Evolutionary conservation across 1,140 invertebrate genomes (phyloP), one percentile per base, ranked within the genome.

Genomic region (Aphaenogaster rudis): DNA sequence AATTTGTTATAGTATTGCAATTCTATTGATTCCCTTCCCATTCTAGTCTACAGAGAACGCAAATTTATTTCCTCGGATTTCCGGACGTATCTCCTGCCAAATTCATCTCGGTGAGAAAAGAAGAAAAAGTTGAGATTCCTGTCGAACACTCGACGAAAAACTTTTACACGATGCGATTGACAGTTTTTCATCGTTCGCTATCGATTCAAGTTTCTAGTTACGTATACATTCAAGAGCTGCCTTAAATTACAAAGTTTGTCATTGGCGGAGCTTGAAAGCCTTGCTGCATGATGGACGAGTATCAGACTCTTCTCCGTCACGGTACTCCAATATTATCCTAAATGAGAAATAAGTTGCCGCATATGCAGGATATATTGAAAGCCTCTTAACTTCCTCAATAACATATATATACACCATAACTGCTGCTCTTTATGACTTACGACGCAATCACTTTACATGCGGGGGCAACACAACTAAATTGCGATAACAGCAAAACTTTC

Each of bases 201-300:
- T 69, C 63, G 36, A 21, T 57, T n/a, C 8, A 52, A 80, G n/a
- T 39, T 80, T 80, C 17, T 39, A 39, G 50, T 71, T 57, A 28
- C 50, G 15, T 71, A 39, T 42, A 52, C 57, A 77, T 42, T 39
- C 28, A 33, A 13, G 11, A 52, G 5, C n/a, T 80, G 48, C 28
- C 36, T 81, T 57, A 39, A 81, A 71, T 57, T 81, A 71, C 39
- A 57, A 59, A 71, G 79, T 81, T 81, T 81, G 48, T 71, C 52
- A 81, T 71, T 4, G 36, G 17, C 50, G 7, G 15, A 81, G 36
- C 63, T 57, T 57, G 79, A 57, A 45, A 81, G 66, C 50, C 36
- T 57, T 21, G 15, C 2, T 2, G 21, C 3, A 54, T 81, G 64
- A 81, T 66, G 17, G 39, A 45, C 50, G 66, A 81, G 52, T 52